These are phyloP conservation scores for Ceyx erithaca DNA, from an alignment of 2,797 vertebrate species.

Conservation along the genomic window DNA sequence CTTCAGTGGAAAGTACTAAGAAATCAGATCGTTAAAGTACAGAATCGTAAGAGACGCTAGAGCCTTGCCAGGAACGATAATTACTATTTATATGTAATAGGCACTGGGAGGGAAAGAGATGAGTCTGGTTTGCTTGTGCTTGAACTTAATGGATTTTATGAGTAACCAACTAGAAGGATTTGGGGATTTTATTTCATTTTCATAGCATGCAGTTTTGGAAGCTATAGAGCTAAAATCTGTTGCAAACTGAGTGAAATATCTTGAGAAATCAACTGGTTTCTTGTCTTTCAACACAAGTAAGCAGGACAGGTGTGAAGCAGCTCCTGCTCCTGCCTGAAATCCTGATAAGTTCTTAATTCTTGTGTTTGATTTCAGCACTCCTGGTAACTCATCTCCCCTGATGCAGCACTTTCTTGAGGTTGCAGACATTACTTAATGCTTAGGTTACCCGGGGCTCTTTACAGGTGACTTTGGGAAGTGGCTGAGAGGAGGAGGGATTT, in stretches of 20 bases:
- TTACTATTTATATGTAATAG: constrained; percentile 73
- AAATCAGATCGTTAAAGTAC: constrained; percentile 68
- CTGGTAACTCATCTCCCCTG: neutral
- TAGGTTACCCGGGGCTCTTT: neutral
- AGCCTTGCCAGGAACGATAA: constrained; percentile 70
- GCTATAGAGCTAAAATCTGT: constrained; percentile 19
- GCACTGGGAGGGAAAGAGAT: constrained; percentile 56
- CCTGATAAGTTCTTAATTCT: neutral
- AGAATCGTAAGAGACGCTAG: constrained; percentile 58
- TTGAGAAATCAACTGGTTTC: constrained; percentile 76
- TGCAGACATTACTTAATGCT: neutral
- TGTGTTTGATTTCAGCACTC: neutral
- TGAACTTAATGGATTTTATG: constrained; percentile 67
- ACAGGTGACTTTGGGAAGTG: neutral
- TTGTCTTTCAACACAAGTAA: constrained; percentile 9
- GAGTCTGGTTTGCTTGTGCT: constrained; percentile 55
- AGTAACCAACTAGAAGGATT: constrained; percentile 64
- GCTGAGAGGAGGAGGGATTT: neutral
- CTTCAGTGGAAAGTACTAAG: constrained; percentile 58
- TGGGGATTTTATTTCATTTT: constrained; percentile 57
- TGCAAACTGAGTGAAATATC: constrained; percentile 64
- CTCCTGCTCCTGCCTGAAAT: constrained; percentile 9
- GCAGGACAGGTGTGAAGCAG: neutral
- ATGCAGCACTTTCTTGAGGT: neutral
- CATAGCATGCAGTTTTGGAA: constrained; percentile 64